Evolutionary conservation across 2,113 vertebrate genomes (phyloP).

Genomic region (Ciconia boyciana): DNA sequence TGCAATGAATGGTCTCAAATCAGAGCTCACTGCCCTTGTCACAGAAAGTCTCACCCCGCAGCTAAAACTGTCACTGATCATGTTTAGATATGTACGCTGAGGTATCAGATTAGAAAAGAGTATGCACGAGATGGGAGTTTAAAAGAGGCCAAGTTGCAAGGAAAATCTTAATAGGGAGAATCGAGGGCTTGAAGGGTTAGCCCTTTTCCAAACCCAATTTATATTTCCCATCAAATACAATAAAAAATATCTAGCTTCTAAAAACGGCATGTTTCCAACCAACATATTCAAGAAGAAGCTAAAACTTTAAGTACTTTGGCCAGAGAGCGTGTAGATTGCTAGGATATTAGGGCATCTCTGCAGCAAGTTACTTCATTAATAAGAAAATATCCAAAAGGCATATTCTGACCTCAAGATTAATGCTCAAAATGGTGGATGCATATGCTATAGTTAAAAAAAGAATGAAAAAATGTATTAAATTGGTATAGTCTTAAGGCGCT

Average conservation of each 20-base stretch:
- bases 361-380: slow-evolving; percentile 59
- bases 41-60: slow-evolving; percentile 88
- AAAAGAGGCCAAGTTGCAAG: slow-evolving; percentile 83
- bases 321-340: slow-evolving; percentile 9
- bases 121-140: slow-evolving; percentile 78
- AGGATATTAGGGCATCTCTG: slow-evolving; percentile 31
- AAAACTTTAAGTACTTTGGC: slow-evolving; percentile 43
- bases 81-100: slow-evolving; percentile 82
- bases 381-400: slow-evolving; percentile 60
- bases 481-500: neutral
- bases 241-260: slow-evolving; percentile 59
- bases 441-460: neutral
- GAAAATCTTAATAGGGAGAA: slow-evolving; percentile 77
- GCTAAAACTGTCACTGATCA: slow-evolving; percentile 88
- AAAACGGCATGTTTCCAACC: slow-evolving; percentile 22
- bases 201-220: slow-evolving; percentile 70
- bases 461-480: neutral
- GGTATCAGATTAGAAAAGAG: slow-evolving; percentile 82
- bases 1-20: slow-evolving; percentile 96
- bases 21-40: slow-evolving; percentile 92
- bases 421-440: neutral
- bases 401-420: slow-evolving; percentile 26
- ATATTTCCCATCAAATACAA: slow-evolving; percentile 67
- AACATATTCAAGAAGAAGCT: slow-evolving; percentile 35
- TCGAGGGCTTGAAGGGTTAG: slow-evolving; percentile 38